Evolutionary conservation across 2,888 invertebrate genomes (phyloP).

Genomic region (Hirudinaria manillensis): DNA sequence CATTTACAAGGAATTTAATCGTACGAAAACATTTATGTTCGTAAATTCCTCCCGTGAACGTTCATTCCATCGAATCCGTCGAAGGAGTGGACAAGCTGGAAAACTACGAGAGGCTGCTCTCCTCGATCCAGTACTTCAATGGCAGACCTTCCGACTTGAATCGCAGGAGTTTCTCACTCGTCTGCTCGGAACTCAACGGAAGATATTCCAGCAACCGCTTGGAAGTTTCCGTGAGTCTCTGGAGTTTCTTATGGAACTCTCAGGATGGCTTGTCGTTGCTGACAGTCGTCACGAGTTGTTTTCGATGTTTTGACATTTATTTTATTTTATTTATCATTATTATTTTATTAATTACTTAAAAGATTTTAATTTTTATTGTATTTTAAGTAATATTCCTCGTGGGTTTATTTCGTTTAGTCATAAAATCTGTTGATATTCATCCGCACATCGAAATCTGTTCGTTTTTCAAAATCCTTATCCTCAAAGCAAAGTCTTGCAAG

Average conservation of each 20-base stretch:
- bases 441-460: background rate
- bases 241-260: background rate
- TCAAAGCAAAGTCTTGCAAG: background rate
- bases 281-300: too few relatives aligned
- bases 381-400: background rate
- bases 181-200: constrained; percentile 87
- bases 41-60: too few relatives aligned
- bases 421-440: too few relatives aligned
- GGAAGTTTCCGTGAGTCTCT: constrained; percentile 69
- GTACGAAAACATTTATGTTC: too few relatives aligned
- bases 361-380: background rate
- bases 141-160: constrained; percentile 90
- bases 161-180: constrained; percentile 79
- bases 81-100: constrained; percentile 53
- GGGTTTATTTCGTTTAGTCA: background rate
- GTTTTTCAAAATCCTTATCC: background rate
- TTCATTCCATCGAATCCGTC: too few relatives aligned
- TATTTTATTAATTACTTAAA: background rate
- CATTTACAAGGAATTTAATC: too few relatives aligned
- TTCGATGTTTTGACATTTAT: background rate
- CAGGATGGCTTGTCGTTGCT: too few relatives aligned
- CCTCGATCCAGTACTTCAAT: constrained; percentile 85
- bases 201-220: constrained; percentile 92
- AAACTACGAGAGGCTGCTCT: constrained; percentile 58
- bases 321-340: background rate